These are phyloP conservation scores for Popillia japonica DNA, from an alignment of 1,140 invertebrate species.

Conservation along the genomic window DNA sequence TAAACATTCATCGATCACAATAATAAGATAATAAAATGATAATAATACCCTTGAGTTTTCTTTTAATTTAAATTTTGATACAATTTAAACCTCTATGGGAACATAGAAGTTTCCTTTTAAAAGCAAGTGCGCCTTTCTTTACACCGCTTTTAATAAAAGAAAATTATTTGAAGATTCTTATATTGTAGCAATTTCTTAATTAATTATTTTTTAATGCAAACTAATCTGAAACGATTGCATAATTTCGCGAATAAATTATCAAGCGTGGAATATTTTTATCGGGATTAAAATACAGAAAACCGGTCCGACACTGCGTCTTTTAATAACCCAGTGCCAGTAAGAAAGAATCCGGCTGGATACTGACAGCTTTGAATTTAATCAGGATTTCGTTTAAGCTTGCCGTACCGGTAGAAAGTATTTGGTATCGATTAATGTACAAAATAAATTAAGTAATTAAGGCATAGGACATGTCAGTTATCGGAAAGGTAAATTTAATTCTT, in stretches of 20 bases:
- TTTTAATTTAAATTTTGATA: too few relatives aligned
- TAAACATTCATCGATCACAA: too few relatives aligned
- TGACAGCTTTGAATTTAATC: slow-evolving; percentile 25
- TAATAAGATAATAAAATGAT: too few relatives aligned
- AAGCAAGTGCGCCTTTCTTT: background rate
- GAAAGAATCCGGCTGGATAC: background rate
- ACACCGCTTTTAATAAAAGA: background rate
- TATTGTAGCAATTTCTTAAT: background rate
- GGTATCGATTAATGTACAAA: slow-evolving; percentile 40
- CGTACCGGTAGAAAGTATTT: slow-evolving; percentile 11
- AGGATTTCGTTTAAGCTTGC: slow-evolving; percentile 26
- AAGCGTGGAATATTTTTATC: background rate
- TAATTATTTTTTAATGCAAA: background rate
- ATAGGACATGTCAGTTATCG: slow-evolving; percentile 48
- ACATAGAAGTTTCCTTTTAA: too few relatives aligned
- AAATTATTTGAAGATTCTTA: background rate
- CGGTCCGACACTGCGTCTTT: background rate
- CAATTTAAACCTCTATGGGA: too few relatives aligned
- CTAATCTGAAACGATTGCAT: background rate
- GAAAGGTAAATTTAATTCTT: slow-evolving; percentile 45
- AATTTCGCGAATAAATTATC: background rate
- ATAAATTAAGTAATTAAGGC: slow-evolving; percentile 32
- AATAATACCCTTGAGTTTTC: too few relatives aligned
- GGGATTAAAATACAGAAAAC: slow-evolving; percentile 27
- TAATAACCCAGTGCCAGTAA: background rate